These are phyloP conservation scores for Heteromormyrus szaboi DNA, from an alignment of 2,797 vertebrate species.

Conservation along the genomic window DNA sequence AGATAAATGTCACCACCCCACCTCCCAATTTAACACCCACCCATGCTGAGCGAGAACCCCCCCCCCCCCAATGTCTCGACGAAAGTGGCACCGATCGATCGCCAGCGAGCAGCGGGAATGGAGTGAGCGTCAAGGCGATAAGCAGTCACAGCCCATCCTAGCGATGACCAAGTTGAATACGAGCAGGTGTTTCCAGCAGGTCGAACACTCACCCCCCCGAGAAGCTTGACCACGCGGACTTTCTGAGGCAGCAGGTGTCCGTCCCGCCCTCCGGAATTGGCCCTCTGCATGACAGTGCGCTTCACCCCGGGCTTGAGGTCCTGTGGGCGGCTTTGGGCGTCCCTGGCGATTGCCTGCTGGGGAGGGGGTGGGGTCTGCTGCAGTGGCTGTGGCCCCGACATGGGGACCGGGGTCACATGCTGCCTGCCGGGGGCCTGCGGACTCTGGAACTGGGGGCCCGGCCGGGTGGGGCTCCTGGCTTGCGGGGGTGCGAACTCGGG, in stretches of 20 bases:
- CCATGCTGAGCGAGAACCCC: constrained; percentile 30
- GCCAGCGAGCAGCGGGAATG: constrained; percentile 30
- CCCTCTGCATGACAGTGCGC: constrained; percentile 92
- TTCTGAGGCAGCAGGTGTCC: constrained; percentile 77
- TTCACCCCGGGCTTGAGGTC: constrained; percentile 73
- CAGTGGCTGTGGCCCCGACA: background rate
- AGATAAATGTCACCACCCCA: constrained; percentile 59
- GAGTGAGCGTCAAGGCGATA: background rate
- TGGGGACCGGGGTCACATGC: constrained; percentile 36
- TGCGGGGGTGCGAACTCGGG: constrained; percentile 57
- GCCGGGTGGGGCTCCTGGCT: constrained; percentile 49
- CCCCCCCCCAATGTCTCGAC: constrained; percentile 41
- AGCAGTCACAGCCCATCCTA: background rate
- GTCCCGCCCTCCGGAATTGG: constrained; percentile 62
- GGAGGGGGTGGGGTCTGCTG: constrained; percentile 23
- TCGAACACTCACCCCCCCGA: constrained; percentile 76
- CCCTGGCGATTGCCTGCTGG: constrained; percentile 40
- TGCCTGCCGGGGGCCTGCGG: constrained; percentile 28
- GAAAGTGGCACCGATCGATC: constrained; percentile 55
- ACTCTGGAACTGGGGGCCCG: constrained; percentile 43
- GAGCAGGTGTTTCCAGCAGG: background rate
- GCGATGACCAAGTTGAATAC: background rate
- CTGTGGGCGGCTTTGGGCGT: constrained; percentile 46
- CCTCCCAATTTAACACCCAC: constrained; percentile 43
- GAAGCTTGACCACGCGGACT: constrained; percentile 89